phyloP scores from a whole-genome alignment of 2,888 invertebrate genomes.

The Drosophila robusta region DNA sequence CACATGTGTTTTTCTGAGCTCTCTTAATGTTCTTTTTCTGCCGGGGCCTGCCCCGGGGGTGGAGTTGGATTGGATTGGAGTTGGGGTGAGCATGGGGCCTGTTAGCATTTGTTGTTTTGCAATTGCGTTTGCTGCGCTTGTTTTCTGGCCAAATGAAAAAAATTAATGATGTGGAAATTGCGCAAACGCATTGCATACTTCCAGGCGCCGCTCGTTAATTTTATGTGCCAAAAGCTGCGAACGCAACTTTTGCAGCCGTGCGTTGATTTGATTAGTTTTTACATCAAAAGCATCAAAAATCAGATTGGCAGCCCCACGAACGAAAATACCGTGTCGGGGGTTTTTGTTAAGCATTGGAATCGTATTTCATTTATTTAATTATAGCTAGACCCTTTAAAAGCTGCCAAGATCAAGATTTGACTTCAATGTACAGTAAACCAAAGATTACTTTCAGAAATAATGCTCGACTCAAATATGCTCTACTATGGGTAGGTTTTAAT shows the following conservation, averaged over 20 bases:
- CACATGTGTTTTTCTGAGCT: constrained; percentile 46
- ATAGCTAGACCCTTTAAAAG: background rate
- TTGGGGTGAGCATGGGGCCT: background rate
- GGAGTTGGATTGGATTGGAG: background rate
- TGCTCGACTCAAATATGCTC: background rate
- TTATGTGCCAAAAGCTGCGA: constrained; percentile 24
- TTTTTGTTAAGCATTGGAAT: background rate
- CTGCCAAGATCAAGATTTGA: background rate
- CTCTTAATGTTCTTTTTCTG: constrained; percentile 45
- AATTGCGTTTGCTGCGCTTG: constrained; percentile 37
- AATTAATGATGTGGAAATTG: constrained; percentile 80
- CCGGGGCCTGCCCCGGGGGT: background rate
- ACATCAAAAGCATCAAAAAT: constrained; percentile 47
- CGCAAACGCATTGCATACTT: constrained; percentile 56
- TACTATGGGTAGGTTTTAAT: background rate
- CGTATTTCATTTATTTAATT: background rate
- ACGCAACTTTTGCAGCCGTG: constrained; percentile 9
- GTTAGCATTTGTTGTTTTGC: constrained; percentile 21
- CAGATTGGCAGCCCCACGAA: constrained; percentile 20
- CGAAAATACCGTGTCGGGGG: background rate
- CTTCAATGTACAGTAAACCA: background rate
- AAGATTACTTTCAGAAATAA: background rate
- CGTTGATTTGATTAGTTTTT: constrained; percentile 57
- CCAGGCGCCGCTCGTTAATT: constrained; percentile 51
- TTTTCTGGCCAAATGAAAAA: constrained; percentile 40